Base-by-base conservation (phyloP, 2,113 vertebrate genomes). In the Malurus elegans region DNA sequence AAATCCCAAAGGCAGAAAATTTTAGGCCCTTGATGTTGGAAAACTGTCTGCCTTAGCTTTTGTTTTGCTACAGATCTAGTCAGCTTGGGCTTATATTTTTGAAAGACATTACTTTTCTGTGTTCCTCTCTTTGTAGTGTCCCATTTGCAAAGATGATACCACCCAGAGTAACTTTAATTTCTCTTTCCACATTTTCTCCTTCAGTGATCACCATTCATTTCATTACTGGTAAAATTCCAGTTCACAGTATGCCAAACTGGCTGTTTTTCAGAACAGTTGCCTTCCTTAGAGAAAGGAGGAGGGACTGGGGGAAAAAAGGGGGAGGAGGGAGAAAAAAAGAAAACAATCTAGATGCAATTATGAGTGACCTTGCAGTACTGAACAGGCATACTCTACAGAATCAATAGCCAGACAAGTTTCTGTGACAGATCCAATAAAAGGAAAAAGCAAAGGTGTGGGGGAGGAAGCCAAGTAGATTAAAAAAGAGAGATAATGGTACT, bases 301-400 rank as follows among this genome's bases (percentile, higher is more conserved):
- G 34, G 58, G 19, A 89, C 26, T 82, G 58, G 74, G 66, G 18
- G 13, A 45, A 42, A 42, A 65, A 51, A 10, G 8, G 18, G 10
- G 53, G 9, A 45, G 26, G 57, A 48, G 53, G 32, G 32, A 54
- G 80, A 16, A 64, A 25, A 66, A 32, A 72, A 53, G n/a, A 84
- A 76, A 96, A 86, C 76, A 50, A 79, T 88, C 36, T 86, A 93
- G 62, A 86, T 84, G 93, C 64, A 95, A 90, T 96, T 97, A 91
- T 91, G 83, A 95, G 89, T 96, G 95, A 96, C 91, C 85, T 96
- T 97, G 95, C n/a, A 79, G 73, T 93, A 76, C 28, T 75, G 85
- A 91, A 64, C 76, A 91, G 87, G 56, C 65, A 93, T 79, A 85
- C 36, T 70, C 65, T 69, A 64, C 32, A 92, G 82, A 94, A 97